Conservation (phyloP, 1,140 invertebrate genomes). For the Lerema accius region DNA sequence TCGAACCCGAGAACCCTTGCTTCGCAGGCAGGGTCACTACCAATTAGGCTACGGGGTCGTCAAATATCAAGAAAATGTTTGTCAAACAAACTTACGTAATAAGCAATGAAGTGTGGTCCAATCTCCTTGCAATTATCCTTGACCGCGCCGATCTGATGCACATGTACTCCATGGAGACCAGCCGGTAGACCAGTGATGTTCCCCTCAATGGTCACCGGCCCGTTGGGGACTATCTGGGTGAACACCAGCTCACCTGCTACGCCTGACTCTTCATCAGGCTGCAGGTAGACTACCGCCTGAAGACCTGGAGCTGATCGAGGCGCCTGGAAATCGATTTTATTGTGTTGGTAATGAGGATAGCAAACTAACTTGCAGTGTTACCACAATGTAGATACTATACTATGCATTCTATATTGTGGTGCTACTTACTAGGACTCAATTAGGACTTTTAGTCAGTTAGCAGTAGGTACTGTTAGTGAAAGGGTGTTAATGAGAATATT, state of each 20-base stretch:
- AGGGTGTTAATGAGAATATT: too few species aligned
- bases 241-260: conserved; percentile 80
- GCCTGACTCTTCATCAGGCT: conserved; percentile 67
- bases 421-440: too few species aligned
- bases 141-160: conserved; percentile 90
- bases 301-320: conserved; percentile 57
- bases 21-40: too few species aligned
- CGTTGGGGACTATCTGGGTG: conserved; percentile 82
- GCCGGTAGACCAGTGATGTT: conserved; percentile 88
- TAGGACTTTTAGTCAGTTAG: too few species aligned
- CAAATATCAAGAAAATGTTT: too few species aligned
- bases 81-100: conserved; percentile 79
- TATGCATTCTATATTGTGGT: too few species aligned
- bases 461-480: too few species aligned
- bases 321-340: conserved; percentile 48
- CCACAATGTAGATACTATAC: too few species aligned
- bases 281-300: conserved; percentile 68
- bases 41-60: too few species aligned
- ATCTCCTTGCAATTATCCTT: conserved; percentile 87
- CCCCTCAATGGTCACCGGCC: conserved; percentile 87
- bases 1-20: too few species aligned
- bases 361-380: too few species aligned
- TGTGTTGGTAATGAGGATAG: too few species aligned
- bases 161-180: conserved; percentile 86
- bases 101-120: conserved; percentile 90